Evolutionary conservation across 2,113 vertebrate species (phyloP), one percentile per base, ranked within the genome.

Genomic region (Apistogramma diplotaenia): DNA sequence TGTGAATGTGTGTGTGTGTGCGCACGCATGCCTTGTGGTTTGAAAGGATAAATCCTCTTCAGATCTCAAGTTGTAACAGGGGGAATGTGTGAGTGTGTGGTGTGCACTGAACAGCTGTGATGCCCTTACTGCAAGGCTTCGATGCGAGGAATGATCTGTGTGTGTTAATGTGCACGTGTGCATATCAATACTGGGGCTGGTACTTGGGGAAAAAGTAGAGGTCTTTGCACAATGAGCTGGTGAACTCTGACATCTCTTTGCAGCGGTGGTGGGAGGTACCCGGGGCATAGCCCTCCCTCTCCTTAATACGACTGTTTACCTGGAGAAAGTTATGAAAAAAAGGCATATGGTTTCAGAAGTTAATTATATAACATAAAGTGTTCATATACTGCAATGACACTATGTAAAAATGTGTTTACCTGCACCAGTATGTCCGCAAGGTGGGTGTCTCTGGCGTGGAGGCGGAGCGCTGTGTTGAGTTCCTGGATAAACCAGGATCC

Each of bases 171-270:
- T 78, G 53, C 57, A 29, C 87, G 53, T 76, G 37, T 70, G 72
- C 35, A 19, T 74, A 27, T 93, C 88, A 94, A 87, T 85, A 93
- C 83, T 90, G 86, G 27, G 92, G 88, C 79, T 95, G 93, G 90
- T 94, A 94, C 62, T 98, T 99, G 16, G 98, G 98, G 89, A 99
- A 99, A 54, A 99, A 92, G 93, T 96, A 99, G 90, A 99, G 96
- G 79, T 97, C 96, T 79, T 74, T 96, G 93, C 98, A 99, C 74
- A 99, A 95, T 0, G 98, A 99, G 94, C 98, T 99, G 72, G 96
- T 97, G 87, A 98, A 99, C 89, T 99, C 98, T 0, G 98, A 99
- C 98, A 99, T 99, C 93, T 99, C 98, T 92, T 99, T 99, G 90
- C 98, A 99, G 65, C 98, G 97, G 79, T 99, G 97, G 87, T 97